Percentiles rank a stretch among this genome's conserved stretches.
These are phyloP conservation scores for Hypocryptadius cinnamomeus DNA, from an alignment of 2,113 vertebrate genomes.

Conservation along the genomic window DNA sequence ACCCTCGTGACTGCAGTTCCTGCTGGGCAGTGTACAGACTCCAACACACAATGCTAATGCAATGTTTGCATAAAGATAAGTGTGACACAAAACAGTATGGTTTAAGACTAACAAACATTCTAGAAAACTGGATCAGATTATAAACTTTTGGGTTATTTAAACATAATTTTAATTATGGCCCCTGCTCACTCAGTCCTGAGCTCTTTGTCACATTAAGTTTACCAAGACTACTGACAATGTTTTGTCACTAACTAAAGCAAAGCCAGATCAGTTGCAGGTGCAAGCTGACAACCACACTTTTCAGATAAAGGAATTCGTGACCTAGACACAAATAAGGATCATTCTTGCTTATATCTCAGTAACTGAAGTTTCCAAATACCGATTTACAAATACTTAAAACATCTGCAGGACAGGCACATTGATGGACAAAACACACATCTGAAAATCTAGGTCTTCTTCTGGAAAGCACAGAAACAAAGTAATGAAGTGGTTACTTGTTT, in stretches of 20 bases:
- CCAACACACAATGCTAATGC: fast-evolving
- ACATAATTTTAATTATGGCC: neutral
- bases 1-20: neutral
- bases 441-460: neutral
- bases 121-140: neutral
- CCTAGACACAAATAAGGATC: neutral
- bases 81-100: too few species aligned
- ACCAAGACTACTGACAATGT: neutral
- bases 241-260: neutral
- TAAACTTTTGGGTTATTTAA: neutral
- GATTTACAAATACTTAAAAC: neutral
- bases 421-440: neutral
- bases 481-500: neutral
- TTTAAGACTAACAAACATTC: neutral
- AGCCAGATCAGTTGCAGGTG: neutral
- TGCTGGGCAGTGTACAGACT: neutral
- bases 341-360: neutral
- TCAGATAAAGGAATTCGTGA: neutral
- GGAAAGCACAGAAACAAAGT: neutral
- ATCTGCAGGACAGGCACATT: neutral
- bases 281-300: neutral
- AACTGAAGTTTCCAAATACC: neutral
- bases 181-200: neutral
- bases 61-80: neutral
- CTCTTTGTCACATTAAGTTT: neutral